Evolutionary conservation across 2,888 invertebrate genomes (phyloP).

Genomic region (Agriopis leucophaearia): DNA sequence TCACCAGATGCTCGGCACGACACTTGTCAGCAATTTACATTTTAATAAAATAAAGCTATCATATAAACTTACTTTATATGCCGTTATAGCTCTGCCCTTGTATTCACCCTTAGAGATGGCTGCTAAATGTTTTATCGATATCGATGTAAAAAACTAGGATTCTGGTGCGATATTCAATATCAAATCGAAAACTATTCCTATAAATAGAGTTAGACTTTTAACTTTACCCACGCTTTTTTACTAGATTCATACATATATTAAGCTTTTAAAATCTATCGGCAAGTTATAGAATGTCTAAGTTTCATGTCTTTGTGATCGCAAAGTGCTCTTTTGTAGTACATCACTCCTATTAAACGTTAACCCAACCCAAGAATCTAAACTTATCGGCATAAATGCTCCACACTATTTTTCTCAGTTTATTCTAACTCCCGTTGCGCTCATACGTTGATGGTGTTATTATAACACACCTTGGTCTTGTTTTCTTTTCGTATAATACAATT

Average conservation of each 20-base stretch:
- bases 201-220: no score
- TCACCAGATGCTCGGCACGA: constrained; percentile 47
- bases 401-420: constrained; percentile 21
- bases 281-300: no score
- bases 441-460: constrained; percentile 34
- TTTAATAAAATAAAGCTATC: constrained; percentile 66
- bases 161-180: not conserved
- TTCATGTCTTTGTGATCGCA: not conserved
- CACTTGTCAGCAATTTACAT: constrained; percentile 69
- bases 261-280: no score
- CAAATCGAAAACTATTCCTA: not conserved
- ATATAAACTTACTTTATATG: constrained; percentile 55
- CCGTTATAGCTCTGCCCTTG: constrained; percentile 53
- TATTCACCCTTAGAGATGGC: constrained; percentile 36
- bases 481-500: constrained; percentile 43
- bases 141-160: constrained; percentile 12
- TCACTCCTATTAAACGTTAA: not conserved
- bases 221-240: no score
- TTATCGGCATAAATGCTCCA: constrained; percentile 19
- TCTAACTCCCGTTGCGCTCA: constrained; percentile 45
- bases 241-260: no score
- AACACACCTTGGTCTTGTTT: constrained; percentile 36
- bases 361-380: not conserved
- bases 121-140: constrained; percentile 34
- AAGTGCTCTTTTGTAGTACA: not conserved